A percentile compares a stretch with the other conserved stretches of the same genome.
phyloP scores from a whole-genome alignment of 2,888 invertebrate species.

The Thecocarcelia acutangulata region DNA sequence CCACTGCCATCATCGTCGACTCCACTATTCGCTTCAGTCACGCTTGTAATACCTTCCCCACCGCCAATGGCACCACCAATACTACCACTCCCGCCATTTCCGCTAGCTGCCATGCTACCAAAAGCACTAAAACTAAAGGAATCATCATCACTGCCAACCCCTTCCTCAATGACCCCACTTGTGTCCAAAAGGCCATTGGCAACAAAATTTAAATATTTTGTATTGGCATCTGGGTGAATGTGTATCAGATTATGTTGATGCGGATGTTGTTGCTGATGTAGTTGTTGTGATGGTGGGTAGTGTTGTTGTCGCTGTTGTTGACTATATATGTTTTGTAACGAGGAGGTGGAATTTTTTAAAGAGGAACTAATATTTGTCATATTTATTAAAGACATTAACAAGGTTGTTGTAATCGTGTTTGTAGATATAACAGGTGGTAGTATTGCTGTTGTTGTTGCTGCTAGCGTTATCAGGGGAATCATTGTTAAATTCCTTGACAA shows the following conservation, averaged over 20 bases:
- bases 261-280: conserved; percentile 29
- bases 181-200: conserved; percentile 76
- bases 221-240: conserved; percentile 71
- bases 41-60: conserved; percentile 53
- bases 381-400: conserved; percentile 57
- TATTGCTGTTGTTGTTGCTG: conserved; percentile 34
- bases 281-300: conserved; percentile 46
- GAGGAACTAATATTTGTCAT: conserved; percentile 62
- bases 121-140: conserved; percentile 60
- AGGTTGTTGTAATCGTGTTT: conserved; percentile 51
- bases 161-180: conserved; percentile 63
- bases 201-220: conserved; percentile 77
- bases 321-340: conserved; percentile 54
- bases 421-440: conserved; percentile 60
- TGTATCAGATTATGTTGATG: conserved; percentile 71
- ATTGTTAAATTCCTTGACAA: conserved; percentile 27
- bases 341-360: conserved; percentile 28
- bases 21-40: conserved; percentile 38
- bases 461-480: conserved; percentile 25
- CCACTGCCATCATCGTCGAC: conserved; percentile 54
- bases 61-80: conserved; percentile 56
- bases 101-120: conserved; percentile 54
- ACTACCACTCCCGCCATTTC: conserved; percentile 25
- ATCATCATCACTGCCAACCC: conserved; percentile 51
- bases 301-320: conserved; percentile 56